Conservation (phyloP, 2,113 vertebrate genomes). For the Illadopsis cleaveri region DNA sequence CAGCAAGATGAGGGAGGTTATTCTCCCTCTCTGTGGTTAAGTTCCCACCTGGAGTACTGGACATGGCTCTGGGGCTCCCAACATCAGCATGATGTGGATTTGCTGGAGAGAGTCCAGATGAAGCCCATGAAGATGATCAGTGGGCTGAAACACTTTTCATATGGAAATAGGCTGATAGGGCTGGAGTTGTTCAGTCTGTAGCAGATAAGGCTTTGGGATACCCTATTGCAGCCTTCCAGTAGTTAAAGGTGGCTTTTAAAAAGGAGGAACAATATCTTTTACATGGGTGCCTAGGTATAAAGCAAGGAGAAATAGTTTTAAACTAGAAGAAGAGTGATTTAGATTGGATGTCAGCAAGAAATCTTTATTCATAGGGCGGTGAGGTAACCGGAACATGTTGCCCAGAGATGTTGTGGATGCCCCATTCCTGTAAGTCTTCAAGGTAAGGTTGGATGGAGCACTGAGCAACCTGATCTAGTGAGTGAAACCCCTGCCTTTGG, state of each 20-base stretch:
- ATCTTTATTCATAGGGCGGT: neutral
- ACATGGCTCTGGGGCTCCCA: neutral
- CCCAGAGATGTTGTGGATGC: neutral
- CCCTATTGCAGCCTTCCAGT: neutral
- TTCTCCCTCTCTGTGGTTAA: neutral
- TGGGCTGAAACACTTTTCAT: neutral
- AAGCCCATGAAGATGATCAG: neutral
- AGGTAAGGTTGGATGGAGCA: neutral
- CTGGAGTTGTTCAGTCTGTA: neutral
- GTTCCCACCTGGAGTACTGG: neutral
- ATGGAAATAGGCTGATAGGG: neutral
- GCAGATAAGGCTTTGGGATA: neutral
- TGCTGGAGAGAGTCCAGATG: neutral
- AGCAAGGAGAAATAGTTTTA: neutral
- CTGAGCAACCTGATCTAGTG: neutral
- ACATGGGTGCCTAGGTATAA: neutral
- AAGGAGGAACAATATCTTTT: neutral
- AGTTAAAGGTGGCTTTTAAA: neutral
- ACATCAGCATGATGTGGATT: neutral
- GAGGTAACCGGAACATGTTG: neutral
- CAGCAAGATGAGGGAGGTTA: neutral
- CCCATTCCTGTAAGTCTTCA: neutral
- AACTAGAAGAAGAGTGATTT: neutral
- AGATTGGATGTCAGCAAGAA: neutral
- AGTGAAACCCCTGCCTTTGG: neutral